Evolutionary conservation across 1,140 invertebrate species (phyloP).

Genomic region (Drosophila miranda): DNA sequence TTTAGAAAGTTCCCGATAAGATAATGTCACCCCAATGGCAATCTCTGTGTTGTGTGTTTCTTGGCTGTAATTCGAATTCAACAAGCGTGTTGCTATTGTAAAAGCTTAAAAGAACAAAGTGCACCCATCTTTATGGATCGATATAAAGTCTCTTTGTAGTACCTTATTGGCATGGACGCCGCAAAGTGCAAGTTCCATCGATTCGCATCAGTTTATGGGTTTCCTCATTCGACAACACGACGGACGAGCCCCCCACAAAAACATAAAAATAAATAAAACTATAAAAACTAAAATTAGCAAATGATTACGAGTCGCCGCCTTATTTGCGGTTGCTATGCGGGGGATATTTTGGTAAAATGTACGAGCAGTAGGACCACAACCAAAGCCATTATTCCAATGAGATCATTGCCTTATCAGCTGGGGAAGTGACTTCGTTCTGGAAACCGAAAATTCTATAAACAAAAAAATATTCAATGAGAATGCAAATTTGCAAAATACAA

Average conservation of each 20-base stretch:
- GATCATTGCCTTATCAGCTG: conserved; percentile 33
- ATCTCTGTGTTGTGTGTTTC: conserved; percentile 3
- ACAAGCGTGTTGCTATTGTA: conserved; percentile 31
- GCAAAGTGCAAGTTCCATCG: conserved; percentile 21
- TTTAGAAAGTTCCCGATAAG: conserved; percentile 25
- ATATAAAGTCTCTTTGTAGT: conserved; percentile 9
- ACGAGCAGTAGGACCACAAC: neutral
- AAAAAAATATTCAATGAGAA: conserved; percentile 29
- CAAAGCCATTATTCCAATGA: conserved; percentile 8
- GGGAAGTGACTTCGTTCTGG: neutral
- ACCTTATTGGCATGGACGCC: neutral
- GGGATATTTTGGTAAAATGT: no score
- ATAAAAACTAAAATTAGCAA: conserved; percentile 21
- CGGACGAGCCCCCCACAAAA: conserved; percentile 49
- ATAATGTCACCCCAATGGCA: conserved; percentile 7
- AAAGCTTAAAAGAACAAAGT: conserved; percentile 29
- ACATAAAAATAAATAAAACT: conserved; percentile 18
- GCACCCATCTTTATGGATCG: conserved; percentile 17
- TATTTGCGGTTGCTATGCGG: no score
- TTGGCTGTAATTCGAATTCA: conserved; percentile 39
- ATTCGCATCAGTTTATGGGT: conserved; percentile 3
- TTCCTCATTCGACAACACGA: neutral
- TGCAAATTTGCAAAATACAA: conserved; percentile 32
- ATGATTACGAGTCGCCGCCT: no score
- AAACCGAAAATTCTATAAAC: conserved; percentile 29